A percentile compares a stretch with the other conserved stretches of the same genome.
Conservation (phyloP, 1,140 invertebrate species). For the Brachionus rubens region DNA sequence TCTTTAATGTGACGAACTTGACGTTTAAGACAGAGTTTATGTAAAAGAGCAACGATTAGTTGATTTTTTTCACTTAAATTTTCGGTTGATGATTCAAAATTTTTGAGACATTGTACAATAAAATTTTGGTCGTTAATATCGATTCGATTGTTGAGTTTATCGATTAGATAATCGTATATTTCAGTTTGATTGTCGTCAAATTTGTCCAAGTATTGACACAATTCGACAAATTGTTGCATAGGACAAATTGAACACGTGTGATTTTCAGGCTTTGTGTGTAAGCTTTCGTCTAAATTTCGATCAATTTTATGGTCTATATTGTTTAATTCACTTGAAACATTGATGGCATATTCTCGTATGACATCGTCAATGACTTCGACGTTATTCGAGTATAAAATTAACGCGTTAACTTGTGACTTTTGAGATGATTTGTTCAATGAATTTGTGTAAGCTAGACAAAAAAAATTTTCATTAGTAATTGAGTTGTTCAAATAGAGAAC, state of each 20-base stretch:
- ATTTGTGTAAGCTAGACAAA: conserved; percentile 25
- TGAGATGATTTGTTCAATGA: background rate
- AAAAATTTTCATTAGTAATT: conserved; percentile 43
- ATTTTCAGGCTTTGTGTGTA: background rate
- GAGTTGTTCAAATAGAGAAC: conserved; percentile 43
- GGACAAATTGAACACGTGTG: conserved; percentile 10
- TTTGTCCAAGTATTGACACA: conserved; percentile 4
- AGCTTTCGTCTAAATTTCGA: background rate
- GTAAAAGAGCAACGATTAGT: background rate
- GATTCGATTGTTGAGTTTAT: conserved; percentile 2
- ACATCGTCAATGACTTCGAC: conserved; percentile 42
- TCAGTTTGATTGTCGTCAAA: background rate
- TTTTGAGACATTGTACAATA: background rate
- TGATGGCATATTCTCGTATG: conserved; percentile 26
- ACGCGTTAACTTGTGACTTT: conserved; percentile 4
- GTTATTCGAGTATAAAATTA: conserved; percentile 37
- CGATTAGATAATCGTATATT: conserved; percentile 29
- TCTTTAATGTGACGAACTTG: conserved; percentile 17
- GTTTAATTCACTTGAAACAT: conserved; percentile 20
- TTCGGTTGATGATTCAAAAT: background rate
- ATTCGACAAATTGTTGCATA: conserved; percentile 18
- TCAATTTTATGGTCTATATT: background rate
- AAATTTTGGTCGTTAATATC: conserved; percentile 27
- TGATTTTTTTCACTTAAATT: conserved; percentile 11
- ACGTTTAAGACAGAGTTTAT: conserved; percentile 10